Conservation (phyloP, 92 coral and sea anemone genomes). For the Epizoanthus ramosus region DNA sequence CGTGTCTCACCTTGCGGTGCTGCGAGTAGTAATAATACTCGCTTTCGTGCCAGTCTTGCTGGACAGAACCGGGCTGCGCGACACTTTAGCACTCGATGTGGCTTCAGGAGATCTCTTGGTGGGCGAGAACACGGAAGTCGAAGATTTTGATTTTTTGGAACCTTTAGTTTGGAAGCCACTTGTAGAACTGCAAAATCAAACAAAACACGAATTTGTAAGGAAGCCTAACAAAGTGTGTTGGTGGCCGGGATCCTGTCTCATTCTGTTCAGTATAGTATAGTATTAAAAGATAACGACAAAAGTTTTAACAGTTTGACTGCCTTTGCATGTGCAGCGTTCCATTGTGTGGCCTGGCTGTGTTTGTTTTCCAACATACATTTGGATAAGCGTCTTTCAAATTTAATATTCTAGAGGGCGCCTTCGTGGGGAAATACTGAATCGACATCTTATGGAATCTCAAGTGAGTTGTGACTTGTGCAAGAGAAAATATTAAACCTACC, state of each 20-base stretch:
- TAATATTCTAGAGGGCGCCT: too few relatives aligned
- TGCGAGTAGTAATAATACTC: conserved; percentile 36
- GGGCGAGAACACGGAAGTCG: neutral
- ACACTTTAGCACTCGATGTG: neutral
- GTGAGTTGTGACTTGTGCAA: too few relatives aligned
- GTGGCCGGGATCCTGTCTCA: too few relatives aligned
- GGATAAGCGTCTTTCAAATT: too few relatives aligned
- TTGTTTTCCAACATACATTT: too few relatives aligned
- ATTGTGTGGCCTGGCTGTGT: too few relatives aligned
- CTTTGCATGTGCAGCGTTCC: too few relatives aligned
- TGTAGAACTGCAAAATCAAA: neutral
- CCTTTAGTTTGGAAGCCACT: neutral
- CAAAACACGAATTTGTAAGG: neutral
- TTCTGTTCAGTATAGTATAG: neutral
- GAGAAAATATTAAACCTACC: neutral
- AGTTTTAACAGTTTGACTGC: too few relatives aligned
- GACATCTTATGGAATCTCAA: too few relatives aligned
- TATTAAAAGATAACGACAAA: neutral
- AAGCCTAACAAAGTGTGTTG: neutral
- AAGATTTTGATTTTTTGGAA: conserved; percentile 16
- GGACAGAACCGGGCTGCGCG: conserved; percentile 8
- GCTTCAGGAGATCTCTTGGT: neutral
- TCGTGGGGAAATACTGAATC: too few relatives aligned
- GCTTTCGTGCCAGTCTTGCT: conserved; percentile 21
- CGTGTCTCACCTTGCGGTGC: conserved; percentile 23